Conservation (phyloP, 2,797 vertebrate species). For the Falco naumanni region DNA sequence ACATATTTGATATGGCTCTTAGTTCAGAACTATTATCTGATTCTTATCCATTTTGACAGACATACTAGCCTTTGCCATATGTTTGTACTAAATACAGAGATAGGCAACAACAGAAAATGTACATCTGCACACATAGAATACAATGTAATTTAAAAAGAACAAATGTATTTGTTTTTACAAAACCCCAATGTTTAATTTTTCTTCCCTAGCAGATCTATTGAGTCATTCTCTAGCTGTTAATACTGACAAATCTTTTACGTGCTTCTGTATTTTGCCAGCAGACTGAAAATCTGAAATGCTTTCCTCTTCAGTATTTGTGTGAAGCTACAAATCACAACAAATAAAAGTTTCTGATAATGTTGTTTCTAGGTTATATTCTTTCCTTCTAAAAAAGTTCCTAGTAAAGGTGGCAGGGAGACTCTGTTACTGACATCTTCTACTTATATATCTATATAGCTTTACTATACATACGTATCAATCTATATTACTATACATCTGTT, state of each 20-base stretch:
- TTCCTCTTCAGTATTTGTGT: neutral
- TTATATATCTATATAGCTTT: neutral
- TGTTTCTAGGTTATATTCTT: neutral
- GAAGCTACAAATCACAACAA: neutral
- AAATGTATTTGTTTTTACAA: neutral
- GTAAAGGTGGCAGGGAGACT: neutral
- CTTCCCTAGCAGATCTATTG: neutral
- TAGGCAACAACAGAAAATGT: neutral
- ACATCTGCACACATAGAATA: neutral
- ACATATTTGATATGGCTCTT: neutral
- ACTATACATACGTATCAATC: neutral
- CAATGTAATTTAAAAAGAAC: neutral
- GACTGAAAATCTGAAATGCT: neutral
- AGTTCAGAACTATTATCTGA: neutral
- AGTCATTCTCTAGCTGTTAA: neutral
- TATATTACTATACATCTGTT: neutral
- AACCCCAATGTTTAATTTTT: neutral
- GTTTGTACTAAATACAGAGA: neutral
- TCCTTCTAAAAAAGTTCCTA: neutral
- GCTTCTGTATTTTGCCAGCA: neutral
- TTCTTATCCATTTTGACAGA: neutral
- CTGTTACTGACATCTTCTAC: neutral
- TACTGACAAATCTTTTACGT: neutral
- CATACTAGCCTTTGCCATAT: neutral
- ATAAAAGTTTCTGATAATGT: conserved; percentile 9